phyloP scores from a whole-genome alignment of 2,888 invertebrate genomes.

The Pinctada fucata region DNA sequence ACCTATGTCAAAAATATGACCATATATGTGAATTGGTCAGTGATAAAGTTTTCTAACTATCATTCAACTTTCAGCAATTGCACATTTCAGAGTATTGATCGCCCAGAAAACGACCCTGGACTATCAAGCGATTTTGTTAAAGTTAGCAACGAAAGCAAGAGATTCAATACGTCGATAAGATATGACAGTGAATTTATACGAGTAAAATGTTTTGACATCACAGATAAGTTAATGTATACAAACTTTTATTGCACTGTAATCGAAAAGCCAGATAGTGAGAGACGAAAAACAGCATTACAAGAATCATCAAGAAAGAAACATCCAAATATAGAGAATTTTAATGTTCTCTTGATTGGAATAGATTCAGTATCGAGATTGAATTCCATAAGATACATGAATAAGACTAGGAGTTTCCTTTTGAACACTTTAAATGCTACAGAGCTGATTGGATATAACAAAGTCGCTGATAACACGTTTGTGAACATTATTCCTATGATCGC shows the following conservation, averaged over 20 bases:
- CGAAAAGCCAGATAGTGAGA: slow-evolving; percentile 89
- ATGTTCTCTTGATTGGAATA: slow-evolving; percentile 87
- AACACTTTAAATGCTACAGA: slow-evolving; percentile 84
- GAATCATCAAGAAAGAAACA: not conserved
- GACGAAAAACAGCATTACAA: slow-evolving; percentile 80
- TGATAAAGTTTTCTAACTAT: slow-evolving; percentile 41
- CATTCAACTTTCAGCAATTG: slow-evolving; percentile 59
- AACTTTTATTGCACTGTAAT: slow-evolving; percentile 83
- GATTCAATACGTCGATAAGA: slow-evolving; percentile 3
- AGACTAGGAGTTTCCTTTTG: slow-evolving; percentile 80
- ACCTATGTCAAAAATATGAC: slow-evolving; percentile 54
- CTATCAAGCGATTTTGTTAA: not conserved
- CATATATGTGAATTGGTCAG: slow-evolving; percentile 58
- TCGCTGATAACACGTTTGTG: slow-evolving; percentile 91
- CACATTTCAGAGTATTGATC: slow-evolving; percentile 56
- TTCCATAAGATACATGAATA: slow-evolving; percentile 89
- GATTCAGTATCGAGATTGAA: slow-evolving; percentile 92
- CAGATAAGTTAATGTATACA: slow-evolving; percentile 54
- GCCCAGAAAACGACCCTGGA: slow-evolving; percentile 40
- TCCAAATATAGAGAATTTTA: slow-evolving; percentile 76
- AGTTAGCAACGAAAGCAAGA: slow-evolving; percentile 12
- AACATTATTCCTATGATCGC: slow-evolving; percentile 88
- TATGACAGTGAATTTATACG: slow-evolving; percentile 61
- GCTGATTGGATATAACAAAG: slow-evolving; percentile 92
- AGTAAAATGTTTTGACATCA: slow-evolving; percentile 59